Percentiles rank a stretch among this genome's conserved stretches.
Conservation (phyloP, 30 jellyfish, hydroid and myxozoan species). For the Cassiopea xamachana region DNA sequence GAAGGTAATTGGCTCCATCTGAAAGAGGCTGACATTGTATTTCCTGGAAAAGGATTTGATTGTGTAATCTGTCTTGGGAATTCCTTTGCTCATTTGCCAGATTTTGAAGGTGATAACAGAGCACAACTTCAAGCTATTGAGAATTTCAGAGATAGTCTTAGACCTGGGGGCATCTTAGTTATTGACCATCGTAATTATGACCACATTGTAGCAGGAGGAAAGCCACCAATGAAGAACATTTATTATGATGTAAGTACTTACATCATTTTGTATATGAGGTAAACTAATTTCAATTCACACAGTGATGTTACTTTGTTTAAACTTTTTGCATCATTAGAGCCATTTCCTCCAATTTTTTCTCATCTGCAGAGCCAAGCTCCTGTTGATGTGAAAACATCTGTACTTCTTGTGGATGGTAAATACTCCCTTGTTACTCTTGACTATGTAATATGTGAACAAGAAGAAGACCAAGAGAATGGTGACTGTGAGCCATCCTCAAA, state of each 20-base stretch:
- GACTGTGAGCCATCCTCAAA: slow-evolving; percentile 38
- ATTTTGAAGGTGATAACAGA: slow-evolving; percentile 92
- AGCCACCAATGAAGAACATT: slow-evolving; percentile 97
- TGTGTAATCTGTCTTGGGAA: slow-evolving; percentile 96
- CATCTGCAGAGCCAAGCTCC: slow-evolving; percentile 85
- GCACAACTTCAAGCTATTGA: slow-evolving; percentile 80
- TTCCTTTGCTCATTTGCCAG: slow-evolving; percentile 98
- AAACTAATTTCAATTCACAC: background rate
- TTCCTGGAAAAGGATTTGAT: slow-evolving; percentile 94
- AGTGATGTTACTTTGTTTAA: too few species aligned
- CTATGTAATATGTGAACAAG: slow-evolving; percentile 65
- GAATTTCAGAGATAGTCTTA: slow-evolving; percentile 82
- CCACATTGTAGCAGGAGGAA: slow-evolving; percentile 90
- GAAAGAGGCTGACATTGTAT: slow-evolving; percentile 67
- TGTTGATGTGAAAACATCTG: slow-evolving; percentile 95
- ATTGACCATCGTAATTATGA: slow-evolving; percentile 98
- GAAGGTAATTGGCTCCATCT: slow-evolving; percentile 97
- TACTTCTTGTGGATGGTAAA: slow-evolving; percentile 91
- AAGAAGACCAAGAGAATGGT: slow-evolving; percentile 38
- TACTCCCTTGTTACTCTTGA: slow-evolving; percentile 91
- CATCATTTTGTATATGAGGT: background rate
- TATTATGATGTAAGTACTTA: slow-evolving; percentile 79
- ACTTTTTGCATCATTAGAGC: too few species aligned
- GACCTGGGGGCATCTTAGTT: slow-evolving; percentile 90
- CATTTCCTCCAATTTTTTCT: background rate